phyloP scores from a whole-genome alignment of 2,797 vertebrate species.

The Xerus rutilus region DNA sequence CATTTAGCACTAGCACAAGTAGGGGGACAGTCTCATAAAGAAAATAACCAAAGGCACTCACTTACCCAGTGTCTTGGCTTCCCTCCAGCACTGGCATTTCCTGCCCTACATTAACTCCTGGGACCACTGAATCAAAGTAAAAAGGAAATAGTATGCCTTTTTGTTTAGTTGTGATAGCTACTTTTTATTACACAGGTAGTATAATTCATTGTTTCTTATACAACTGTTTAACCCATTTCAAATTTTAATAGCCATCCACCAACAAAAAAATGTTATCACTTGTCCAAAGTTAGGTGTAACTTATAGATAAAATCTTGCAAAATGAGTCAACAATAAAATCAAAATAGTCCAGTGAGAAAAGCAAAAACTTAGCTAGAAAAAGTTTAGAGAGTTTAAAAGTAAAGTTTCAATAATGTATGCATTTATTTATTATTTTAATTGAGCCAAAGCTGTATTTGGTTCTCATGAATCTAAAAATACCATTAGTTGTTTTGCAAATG shows the following conservation, averaged over 20 bases:
- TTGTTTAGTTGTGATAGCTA: background rate
- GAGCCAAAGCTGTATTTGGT: background rate
- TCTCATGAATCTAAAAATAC: background rate
- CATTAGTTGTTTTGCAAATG: background rate
- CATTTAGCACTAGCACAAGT: conserved; percentile 22
- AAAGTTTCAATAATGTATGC: background rate
- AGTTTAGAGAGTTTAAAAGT: background rate
- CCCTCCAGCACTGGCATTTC: background rate
- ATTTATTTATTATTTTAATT: background rate
- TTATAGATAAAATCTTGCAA: conserved; percentile 45
- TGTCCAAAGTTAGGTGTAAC: conserved; percentile 6
- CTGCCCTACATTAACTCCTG: background rate
- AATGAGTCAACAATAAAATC: conserved; percentile 19
- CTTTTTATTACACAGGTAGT: background rate
- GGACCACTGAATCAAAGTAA: background rate
- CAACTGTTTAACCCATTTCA: conserved; percentile 15
- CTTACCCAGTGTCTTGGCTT: background rate
- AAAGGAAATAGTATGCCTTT: background rate
- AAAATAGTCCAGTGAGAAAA: background rate
- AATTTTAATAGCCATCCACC: conserved; percentile 50
- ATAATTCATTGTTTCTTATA: conserved; percentile 51
- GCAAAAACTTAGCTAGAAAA: background rate
- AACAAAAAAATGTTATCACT: conserved; percentile 5
- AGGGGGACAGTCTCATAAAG: conserved; percentile 58
- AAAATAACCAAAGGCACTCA: conserved; percentile 44